Percentiles rank a stretch among this genome's conserved stretches.
Conservation (phyloP, 2,113 vertebrate genomes). For the Oxyruncus cristatus region DNA sequence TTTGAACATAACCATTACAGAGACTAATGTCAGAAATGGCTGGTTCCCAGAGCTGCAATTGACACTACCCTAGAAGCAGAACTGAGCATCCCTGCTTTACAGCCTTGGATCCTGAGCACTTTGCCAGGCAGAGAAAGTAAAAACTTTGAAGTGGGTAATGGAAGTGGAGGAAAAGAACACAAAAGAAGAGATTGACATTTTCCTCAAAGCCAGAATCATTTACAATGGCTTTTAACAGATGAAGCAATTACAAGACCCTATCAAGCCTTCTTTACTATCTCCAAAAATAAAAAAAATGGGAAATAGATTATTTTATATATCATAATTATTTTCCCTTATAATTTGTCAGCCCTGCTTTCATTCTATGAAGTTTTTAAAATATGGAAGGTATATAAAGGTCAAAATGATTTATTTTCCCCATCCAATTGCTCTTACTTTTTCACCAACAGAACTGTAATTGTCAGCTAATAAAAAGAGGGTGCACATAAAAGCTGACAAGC, state of each 20-base stretch:
- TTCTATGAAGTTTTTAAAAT: background rate
- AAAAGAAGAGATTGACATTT: background rate
- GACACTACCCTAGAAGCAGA: background rate
- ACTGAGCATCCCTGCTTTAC: background rate
- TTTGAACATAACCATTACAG: background rate
- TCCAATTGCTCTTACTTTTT: background rate
- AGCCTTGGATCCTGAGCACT: background rate
- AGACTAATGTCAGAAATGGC: background rate
- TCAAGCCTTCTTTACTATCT: background rate
- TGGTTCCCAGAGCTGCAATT: background rate
- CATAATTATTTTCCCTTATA: background rate
- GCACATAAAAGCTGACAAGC: background rate
- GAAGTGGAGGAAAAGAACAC: background rate
- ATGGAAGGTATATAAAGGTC: background rate
- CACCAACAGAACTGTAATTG: background rate
- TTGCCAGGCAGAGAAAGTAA: background rate
- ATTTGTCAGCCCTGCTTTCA: background rate
- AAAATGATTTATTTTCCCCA: background rate
- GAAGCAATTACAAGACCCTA: background rate
- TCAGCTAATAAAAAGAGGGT: background rate
- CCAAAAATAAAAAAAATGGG: background rate
- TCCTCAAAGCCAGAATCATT: background rate
- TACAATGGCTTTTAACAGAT: background rate
- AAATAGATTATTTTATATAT: background rate
- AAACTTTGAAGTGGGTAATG: conserved; percentile 12